A percentile compares a stretch with the other conserved stretches of the same genome.
Conservation (phyloP, 2,797 vertebrate genomes). For the Periophthalmus magnuspinnatus region DNA sequence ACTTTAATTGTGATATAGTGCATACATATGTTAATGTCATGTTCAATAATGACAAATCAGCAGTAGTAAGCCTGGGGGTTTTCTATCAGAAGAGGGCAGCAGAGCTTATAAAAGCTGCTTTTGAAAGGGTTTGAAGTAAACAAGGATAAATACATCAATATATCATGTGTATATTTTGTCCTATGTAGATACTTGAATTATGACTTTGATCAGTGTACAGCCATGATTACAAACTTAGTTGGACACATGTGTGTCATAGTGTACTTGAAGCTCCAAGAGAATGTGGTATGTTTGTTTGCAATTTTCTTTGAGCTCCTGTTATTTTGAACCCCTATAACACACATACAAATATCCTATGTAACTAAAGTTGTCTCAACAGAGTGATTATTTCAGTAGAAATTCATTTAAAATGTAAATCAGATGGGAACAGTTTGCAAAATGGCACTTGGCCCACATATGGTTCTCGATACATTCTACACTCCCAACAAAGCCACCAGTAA, state of each 20-base stretch:
- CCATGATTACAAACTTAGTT: constrained; percentile 22
- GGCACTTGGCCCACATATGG: constrained; percentile 45
- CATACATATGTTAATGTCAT: constrained; percentile 32
- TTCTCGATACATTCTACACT: constrained; percentile 21
- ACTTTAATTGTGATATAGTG: constrained; percentile 38
- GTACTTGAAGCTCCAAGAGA: constrained; percentile 16
- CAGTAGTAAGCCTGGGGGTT: constrained; percentile 10
- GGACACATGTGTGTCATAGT: constrained; percentile 19
- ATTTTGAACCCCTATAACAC: constrained; percentile 27
- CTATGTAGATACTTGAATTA: constrained; percentile 28
- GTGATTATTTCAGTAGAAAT: constrained; percentile 28
- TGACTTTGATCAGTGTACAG: constrained; percentile 19
- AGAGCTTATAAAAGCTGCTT: constrained; percentile 31
- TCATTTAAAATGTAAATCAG: constrained; percentile 42
- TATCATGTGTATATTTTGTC: neutral
- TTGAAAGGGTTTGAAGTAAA: constrained; percentile 38
- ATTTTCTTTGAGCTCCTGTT: constrained; percentile 39
- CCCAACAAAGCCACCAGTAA: constrained; percentile 27
- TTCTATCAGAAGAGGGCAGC: constrained; percentile 61
- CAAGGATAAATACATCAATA: constrained; percentile 26
- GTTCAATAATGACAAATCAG: constrained; percentile 23
- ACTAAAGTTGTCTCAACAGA: constrained; percentile 22
- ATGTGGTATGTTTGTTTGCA: constrained; percentile 32
- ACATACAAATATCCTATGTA: constrained; percentile 10
- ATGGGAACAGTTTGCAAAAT: constrained; percentile 29